Base-by-base conservation (phyloP, 2,113 vertebrate species). In the Antechinus flavipes region DNA sequence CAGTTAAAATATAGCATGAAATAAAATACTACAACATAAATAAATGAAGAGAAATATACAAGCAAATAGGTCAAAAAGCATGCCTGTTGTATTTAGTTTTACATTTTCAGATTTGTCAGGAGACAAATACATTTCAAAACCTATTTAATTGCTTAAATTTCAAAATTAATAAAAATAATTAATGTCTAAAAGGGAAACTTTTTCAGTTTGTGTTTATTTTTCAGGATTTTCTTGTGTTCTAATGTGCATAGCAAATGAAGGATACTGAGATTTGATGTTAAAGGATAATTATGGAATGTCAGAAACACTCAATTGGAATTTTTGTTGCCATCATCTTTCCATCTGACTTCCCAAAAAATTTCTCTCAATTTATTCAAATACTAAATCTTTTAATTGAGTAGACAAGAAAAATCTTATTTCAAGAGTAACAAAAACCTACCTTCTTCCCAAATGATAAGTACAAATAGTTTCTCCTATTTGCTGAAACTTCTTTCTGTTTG, bases 41-140 rank as follows among this genome's bases (percentile, higher is more conserved):
- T 55, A 93, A 95, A 93, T 97, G 90, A 94, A 96, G 93, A 90
- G 90, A 93, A 94, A 94, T 47, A n/a, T 68, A 55, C 94, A 97
- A 76, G 35, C 95, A 96, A 98, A 90, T 53, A 91, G 97, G 92
- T 53, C 61, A 89, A 61, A 94, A 89, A 0, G 3, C 58, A 98
- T 97, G 97, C 42, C 89, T 76, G 54, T 25, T 97, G 84, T 30
- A 93, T 96, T 96, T 97, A 94, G 58, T 58, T 93, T 97, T 55
- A 94, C 22, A 90, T 97, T 97, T 98, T 95, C 52, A 54, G 96
- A 61, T 97, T 96, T 94, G 50, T 91, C 0, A 91, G 91, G 56
- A n/a, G n/a, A 94, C 94, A 76, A 96, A 93, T 93, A 68, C 93
- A 92, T 92, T 61, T 49, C 54, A 53, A 95, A 94, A 92, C 6